These are phyloP conservation scores for human (Homo sapiens) DNA, from an alignment of 2,113 vertebrate genomes.

Conservation along the genomic window GRCh38 chr7:98848001-98848500, in stretches of 20 bases:
- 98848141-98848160: constrained; percentile 72
- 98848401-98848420: background rate
- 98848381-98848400: background rate
- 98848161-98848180: constrained; percentile 79
- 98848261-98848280: background rate
- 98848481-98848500: background rate
- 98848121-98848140: constrained; percentile 73
- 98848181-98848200: constrained; percentile 27
- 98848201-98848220: constrained; percentile 75
- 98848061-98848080: constrained; percentile 81
- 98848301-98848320: constrained; percentile 33
- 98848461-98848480: background rate
- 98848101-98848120: constrained; percentile 76
- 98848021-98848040: background rate
- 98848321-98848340: background rate
- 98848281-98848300: background rate
- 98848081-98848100: constrained; percentile 82
- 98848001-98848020: background rate
- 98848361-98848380: accelerated
- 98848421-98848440: background rate
- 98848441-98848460: background rate
- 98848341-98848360: background rate
- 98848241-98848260: constrained; percentile 75
- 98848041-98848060: constrained; percentile 73
- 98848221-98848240: constrained; percentile 86